Evolutionary conservation across 2,113 vertebrate species (phyloP).

Genomic region (Tichodroma muraria): DNA sequence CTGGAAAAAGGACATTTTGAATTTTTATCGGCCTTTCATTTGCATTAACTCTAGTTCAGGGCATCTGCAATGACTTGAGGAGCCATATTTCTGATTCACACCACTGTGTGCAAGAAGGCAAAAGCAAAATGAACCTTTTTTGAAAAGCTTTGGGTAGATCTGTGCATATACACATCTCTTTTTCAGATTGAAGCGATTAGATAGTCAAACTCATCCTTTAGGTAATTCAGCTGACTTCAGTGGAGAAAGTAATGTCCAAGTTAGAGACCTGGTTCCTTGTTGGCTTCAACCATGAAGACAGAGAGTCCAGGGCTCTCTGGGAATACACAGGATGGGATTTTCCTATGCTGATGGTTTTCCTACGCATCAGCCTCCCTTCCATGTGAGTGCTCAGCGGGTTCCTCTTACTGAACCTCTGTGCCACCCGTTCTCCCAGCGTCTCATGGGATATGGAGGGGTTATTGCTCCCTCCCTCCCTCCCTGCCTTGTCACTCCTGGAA

Average conservation of each 20-base stretch:
- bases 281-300: not conserved
- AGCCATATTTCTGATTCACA: not conserved
- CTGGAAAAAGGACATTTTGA: not conserved
- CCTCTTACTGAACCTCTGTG: not conserved
- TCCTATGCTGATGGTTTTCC: fast-evolving
- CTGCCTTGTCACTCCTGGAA: fast-evolving
- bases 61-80: not conserved
- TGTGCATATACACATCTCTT: not conserved
- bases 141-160: not conserved
- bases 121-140: not conserved
- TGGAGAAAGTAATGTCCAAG: not conserved
- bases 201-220: not conserved
- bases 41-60: not conserved
- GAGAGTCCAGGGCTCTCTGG: not conserved
- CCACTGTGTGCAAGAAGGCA: not conserved
- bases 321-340: not conserved
- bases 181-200: not conserved
- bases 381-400: not conserved
- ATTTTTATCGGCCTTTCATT: not conserved
- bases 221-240: not conserved
- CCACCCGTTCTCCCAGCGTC: not conserved
- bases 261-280: not conserved
- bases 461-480: not conserved
- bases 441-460: fast-evolving
- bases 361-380: not conserved